These are phyloP conservation scores for Osmerus mordax DNA, from an alignment of 2,113 vertebrate species.

Conservation along the genomic window DNA sequence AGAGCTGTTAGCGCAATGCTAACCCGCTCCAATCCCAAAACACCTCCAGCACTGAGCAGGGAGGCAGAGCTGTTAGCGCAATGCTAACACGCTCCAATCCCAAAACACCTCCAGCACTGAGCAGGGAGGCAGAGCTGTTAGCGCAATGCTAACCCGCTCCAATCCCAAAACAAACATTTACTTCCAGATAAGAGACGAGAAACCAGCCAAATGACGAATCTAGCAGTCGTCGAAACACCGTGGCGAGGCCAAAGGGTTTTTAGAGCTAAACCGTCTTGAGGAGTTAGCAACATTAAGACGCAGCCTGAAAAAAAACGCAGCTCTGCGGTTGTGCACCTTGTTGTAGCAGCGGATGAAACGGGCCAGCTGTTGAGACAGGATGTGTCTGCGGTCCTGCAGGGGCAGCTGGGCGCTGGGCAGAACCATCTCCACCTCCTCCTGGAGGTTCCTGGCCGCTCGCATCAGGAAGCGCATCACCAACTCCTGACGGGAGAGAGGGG, in stretches of 20 bases:
- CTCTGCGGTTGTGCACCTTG: constrained; percentile 69
- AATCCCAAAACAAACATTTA: neutral
- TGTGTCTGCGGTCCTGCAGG: constrained; percentile 76
- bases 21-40: neutral
- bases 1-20: too few relatives aligned
- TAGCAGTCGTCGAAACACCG: too few relatives aligned
- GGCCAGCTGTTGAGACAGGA: constrained; percentile 86
- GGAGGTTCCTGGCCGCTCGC: constrained; percentile 86
- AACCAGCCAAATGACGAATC: too few relatives aligned
- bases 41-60: too few relatives aligned
- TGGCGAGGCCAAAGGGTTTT: neutral
- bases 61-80: too few relatives aligned
- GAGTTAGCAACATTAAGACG: neutral
- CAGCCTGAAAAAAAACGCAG: too few relatives aligned
- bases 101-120: neutral
- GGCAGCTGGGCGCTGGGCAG: constrained; percentile 79
- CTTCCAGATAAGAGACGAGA: neutral
- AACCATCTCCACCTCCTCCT: constrained; percentile 79
- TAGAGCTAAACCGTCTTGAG: neutral
- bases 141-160: too few relatives aligned
- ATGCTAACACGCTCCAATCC: too few relatives aligned
- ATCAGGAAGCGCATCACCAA: constrained; percentile 89
- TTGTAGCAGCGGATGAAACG: constrained; percentile 87
- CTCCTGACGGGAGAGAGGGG: constrained; percentile 71
- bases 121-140: too few relatives aligned